Evolutionary conservation across 2,113 vertebrate species (phyloP).

Genomic region (Corythornis cristatus): DNA sequence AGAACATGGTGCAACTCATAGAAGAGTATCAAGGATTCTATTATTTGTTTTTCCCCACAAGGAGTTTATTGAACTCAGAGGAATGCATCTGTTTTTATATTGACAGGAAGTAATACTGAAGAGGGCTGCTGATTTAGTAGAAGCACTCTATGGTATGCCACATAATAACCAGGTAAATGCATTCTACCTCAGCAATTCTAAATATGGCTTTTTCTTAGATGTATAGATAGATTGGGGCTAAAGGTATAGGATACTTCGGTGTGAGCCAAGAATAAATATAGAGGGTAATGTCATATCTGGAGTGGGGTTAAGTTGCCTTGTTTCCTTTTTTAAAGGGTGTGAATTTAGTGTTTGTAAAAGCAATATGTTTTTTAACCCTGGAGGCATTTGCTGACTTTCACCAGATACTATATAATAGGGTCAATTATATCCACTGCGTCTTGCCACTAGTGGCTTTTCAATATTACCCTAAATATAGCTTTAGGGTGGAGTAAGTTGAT

Average conservation of each 20-base stretch:
- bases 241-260: neutral
- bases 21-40: neutral
- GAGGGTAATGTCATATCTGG: neutral
- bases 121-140: conserved; percentile 92
- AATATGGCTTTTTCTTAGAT: neutral
- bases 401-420: neutral
- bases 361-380: neutral
- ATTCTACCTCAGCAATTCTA: conserved; percentile 13
- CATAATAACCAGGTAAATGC: conserved; percentile 92
- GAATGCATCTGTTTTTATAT: conserved; percentile 65
- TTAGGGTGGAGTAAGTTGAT: neutral
- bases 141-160: conserved; percentile 94
- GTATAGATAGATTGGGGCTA: neutral
- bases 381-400: neutral
- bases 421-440: neutral
- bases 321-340: neutral
- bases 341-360: conserved; percentile 25
- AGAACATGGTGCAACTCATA: neutral
- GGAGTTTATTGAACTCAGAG: conserved; percentile 44
- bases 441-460: neutral
- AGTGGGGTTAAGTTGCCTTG: neutral
- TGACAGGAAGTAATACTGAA: conserved; percentile 94
- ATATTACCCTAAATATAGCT: neutral
- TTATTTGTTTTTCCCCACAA: conserved; percentile 14
- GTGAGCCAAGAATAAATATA: neutral